Evolutionary conservation across 2,113 vertebrate genomes (phyloP).

Genomic region (Corythoichthys intestinalis): DNA sequence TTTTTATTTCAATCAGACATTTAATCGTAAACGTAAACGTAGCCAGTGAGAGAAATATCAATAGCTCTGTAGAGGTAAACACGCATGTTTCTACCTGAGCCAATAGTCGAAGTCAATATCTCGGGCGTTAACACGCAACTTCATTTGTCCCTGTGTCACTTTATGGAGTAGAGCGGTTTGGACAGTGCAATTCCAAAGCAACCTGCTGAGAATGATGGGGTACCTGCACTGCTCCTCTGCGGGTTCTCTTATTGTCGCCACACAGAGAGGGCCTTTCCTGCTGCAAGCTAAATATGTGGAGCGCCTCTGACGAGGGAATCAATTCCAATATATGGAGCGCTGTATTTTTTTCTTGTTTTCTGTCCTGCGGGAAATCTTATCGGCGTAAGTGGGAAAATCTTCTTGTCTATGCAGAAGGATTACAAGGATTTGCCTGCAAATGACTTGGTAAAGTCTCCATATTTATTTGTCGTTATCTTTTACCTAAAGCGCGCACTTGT

Average conservation of each 20-base stretch:
- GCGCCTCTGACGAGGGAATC: constrained; percentile 54
- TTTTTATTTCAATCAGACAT: too few relatives aligned
- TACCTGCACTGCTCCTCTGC: background rate
- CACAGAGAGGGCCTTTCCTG: constrained; percentile 33
- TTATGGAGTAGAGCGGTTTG: constrained; percentile 10
- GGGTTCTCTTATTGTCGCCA: background rate
- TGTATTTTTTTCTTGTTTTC: background rate
- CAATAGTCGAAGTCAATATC: background rate
- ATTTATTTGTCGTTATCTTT: constrained; percentile 8
- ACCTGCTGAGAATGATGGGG: constrained; percentile 15
- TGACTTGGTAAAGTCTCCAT: constrained; percentile 9
- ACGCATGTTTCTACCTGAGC: background rate
- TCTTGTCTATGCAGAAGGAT: constrained; percentile 29
- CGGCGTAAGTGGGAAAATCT: constrained; percentile 50
- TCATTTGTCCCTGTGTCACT: background rate
- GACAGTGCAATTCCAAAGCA: constrained; percentile 7
- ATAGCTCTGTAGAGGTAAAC: background rate
- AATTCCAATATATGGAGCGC: constrained; percentile 65
- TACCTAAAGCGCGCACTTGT: background rate
- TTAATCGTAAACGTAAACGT: too few relatives aligned
- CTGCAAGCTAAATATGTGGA: constrained; percentile 62
- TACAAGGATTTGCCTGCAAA: constrained; percentile 17
- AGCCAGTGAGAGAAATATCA: background rate
- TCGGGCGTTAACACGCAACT: background rate
- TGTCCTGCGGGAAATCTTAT: constrained; percentile 58